These are phyloP conservation scores for Oryzaephilus surinamensis DNA, from an alignment of 1,140 invertebrate genomes.

Conservation along the genomic window DNA sequence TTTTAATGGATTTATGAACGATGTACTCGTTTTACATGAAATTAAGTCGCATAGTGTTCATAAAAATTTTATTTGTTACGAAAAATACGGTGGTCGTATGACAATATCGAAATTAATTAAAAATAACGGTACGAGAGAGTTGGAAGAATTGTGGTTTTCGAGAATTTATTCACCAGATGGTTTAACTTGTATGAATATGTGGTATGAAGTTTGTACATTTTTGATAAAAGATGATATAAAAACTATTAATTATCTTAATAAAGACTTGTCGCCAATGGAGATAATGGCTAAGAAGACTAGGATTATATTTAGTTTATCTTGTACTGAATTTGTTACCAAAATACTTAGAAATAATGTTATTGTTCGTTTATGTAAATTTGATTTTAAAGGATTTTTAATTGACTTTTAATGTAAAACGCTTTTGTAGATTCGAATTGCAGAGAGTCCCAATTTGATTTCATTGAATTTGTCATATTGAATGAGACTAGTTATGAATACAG, in stretches of 20 bases:
- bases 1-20: background rate
- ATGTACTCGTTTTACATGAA: background rate
- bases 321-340: constrained; percentile 8
- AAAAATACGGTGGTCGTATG: constrained; percentile 27
- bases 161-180: constrained; percentile 30
- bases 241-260: constrained; percentile 21
- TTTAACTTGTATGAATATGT: constrained; percentile 29
- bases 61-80: constrained; percentile 29
- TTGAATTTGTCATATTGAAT: constrained; percentile 30
- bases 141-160: constrained; percentile 28
- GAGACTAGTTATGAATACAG: constrained; percentile 18
- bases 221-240: constrained; percentile 29
- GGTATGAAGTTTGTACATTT: constrained; percentile 28
- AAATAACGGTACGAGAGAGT: constrained; percentile 12
- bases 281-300: constrained; percentile 2
- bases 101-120: constrained; percentile 23
- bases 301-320: constrained; percentile 4
- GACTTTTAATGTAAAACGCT: background rate
- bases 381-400: background rate
- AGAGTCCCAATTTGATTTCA: constrained; percentile 20
- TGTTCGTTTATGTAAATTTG: constrained; percentile 26
- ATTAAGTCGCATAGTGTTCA: constrained; percentile 23
- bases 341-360: constrained; percentile 29
- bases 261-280: constrained; percentile 18
- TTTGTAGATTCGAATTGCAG: constrained; percentile 16